Evolutionary conservation across 2,888 invertebrate genomes (phyloP).

Genomic region (Cynaeus angustus): DNA sequence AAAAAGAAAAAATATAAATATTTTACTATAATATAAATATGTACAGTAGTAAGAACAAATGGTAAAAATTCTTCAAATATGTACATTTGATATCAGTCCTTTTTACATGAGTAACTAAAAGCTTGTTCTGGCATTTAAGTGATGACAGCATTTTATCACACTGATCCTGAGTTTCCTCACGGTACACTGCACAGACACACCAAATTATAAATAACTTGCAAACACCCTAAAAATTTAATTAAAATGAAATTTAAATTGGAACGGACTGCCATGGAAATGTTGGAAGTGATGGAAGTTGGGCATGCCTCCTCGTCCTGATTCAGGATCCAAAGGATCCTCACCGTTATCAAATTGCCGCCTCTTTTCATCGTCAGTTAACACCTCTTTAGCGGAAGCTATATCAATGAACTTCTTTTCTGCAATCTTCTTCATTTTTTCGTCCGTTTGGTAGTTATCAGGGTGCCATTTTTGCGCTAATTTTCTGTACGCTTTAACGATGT

Average conservation of each 20-base stretch:
- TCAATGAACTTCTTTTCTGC: constrained; percentile 99
- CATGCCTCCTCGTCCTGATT: constrained; percentile 80
- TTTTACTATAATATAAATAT: constrained; percentile 50
- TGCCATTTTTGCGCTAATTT: constrained; percentile 99
- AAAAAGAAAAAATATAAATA: constrained; percentile 46
- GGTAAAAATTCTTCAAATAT: constrained; percentile 45
- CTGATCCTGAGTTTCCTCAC: constrained; percentile 33
- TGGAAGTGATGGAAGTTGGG: constrained; percentile 80
- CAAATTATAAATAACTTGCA: neutral
- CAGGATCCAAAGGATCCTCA: constrained; percentile 97
- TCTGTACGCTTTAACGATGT: constrained; percentile 96
- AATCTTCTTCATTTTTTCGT: constrained; percentile 90
- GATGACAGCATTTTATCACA: constrained; percentile 17
- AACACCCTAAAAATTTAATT: constrained; percentile 75
- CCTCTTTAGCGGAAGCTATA: constrained; percentile 99
- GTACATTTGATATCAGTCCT: constrained; percentile 50
- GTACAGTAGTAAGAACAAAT: constrained; percentile 43
- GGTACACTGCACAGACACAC: constrained; percentile 29
- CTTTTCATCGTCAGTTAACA: constrained; percentile 92
- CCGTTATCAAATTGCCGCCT: constrained; percentile 95
- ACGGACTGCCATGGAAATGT: constrained; percentile 84
- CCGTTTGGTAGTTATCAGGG: constrained; percentile 92
- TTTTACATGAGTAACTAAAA: constrained; percentile 41
- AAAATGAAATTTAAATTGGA: constrained; percentile 98
- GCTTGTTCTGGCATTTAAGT: constrained; percentile 41